Base-by-base conservation (phyloP, 2,888 invertebrate species). In the Vesta saturnalis region DNA sequence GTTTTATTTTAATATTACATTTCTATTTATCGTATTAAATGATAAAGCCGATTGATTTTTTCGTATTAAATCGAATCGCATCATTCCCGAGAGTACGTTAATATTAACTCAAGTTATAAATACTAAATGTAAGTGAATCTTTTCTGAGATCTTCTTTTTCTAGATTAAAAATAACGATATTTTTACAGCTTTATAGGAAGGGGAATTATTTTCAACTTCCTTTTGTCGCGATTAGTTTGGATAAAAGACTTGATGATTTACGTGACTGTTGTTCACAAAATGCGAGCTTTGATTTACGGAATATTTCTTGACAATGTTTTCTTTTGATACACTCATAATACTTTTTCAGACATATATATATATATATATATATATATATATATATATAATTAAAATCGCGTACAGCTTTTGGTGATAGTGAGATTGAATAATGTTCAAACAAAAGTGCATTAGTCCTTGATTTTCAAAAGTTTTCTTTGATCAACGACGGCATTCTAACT, bases 31-130 rank as follows among this genome's bases (percentile, higher is more conserved):
- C 21, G 18, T 35, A 55, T 23, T 49, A 18, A 49, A 49, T 10
- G 49, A 19, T 19, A 19, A 5, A 3, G 2, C 21, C 23, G 10
- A 19, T 22, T 19, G 21, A 18, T 59, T 46, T 59, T 59, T 12
- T 19, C 14, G 14, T 21, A 18, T 56, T 15, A 52, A 60, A 35
- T 35, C 49, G 14, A 60, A 60, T 49, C 30, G 52, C 23, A 35
- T 60, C 19, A 60, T 60, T 35, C 49, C 35, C 52, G 4, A 21
- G 58, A 21, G 58, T 39, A n/a, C 21, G 18, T 59, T 59, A 59
- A 59, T 59, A 59, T 52, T 52, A 49, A 60, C 47, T 18, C n/a
- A 49, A 23, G 14, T 60, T 22, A 21, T 60, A 60, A 60, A 60
- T 60, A 60, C 52, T 60, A 21, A 52, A 60, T 52, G 52, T 47